Percentiles rank a stretch among this genome's conserved stretches.
Evolutionary conservation across 2,888 invertebrate species (phyloP).

Genomic region (Mesorhabditis sp.): DNA sequence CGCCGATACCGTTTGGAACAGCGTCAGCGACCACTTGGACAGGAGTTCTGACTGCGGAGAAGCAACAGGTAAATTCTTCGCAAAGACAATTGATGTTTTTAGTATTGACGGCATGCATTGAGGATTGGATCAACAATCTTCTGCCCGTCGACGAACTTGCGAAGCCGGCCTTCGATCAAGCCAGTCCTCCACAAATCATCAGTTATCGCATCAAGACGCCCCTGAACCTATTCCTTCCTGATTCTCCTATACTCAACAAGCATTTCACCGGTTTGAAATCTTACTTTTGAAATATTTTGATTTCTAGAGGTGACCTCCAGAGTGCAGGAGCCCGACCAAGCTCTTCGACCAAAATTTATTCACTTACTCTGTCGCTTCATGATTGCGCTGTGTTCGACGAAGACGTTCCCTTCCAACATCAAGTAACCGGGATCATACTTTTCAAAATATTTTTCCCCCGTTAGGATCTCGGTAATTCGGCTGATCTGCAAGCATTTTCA

Average conservation of each 20-base stretch:
- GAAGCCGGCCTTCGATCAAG: not conserved
- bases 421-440: not conserved
- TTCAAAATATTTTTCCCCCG: not conserved
- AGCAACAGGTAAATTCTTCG: not conserved
- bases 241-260: slow-evolving; percentile 31
- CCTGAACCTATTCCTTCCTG: slow-evolving; percentile 33
- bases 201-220: slow-evolving; percentile 27
- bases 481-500: slow-evolving; percentile 33
- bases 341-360: slow-evolving; percentile 1
- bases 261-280: slow-evolving; percentile 24
- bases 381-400: not conserved
- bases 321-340: not conserved
- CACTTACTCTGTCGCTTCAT: not conserved
- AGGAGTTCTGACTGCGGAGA: not conserved
- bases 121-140: not conserved
- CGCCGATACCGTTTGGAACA: slow-evolving; percentile 26
- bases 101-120: not conserved
- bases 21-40: slow-evolving; percentile 25
- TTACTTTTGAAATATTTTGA: slow-evolving; percentile 7
- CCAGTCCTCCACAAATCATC: not conserved
- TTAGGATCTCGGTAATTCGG: not conserved
- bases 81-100: not conserved
- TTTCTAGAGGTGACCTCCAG: not conserved
- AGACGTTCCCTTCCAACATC: not conserved
- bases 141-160: not conserved